A percentile compares a stretch with the other conserved stretches of the same genome.
These are phyloP conservation scores for Puma concolor DNA, from an alignment of 2,113 vertebrate genomes.

Conservation along the genomic window DNA sequence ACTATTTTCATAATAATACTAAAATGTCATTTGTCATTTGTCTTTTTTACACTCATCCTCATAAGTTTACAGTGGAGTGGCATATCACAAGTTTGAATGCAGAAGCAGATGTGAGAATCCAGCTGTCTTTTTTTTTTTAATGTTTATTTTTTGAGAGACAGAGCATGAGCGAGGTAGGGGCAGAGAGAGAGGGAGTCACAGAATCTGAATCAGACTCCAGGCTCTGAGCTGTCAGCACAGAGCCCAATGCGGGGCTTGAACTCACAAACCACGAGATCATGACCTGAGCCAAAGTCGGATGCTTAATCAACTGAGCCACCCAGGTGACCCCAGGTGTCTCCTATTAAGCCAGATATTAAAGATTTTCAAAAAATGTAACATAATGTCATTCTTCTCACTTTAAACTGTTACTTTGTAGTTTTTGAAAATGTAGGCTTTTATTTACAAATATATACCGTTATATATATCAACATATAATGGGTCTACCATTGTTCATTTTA, in stretches of 20 bases:
- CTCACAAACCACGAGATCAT: no score
- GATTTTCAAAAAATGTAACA: background rate
- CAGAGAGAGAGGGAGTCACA: no score
- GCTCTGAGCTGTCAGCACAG: no score
- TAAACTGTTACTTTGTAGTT: background rate
- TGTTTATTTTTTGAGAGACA: no score
- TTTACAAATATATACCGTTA: background rate
- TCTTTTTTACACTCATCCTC: background rate
- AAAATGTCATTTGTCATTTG: conserved; percentile 32
- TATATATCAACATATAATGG: background rate
- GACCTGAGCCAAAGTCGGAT: no score
- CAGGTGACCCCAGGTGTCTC: background rate
- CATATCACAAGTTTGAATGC: background rate
- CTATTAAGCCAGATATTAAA: background rate
- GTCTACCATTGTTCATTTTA: background rate
- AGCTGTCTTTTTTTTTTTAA: background rate
- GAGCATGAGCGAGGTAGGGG: no score
- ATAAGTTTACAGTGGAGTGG: background rate
- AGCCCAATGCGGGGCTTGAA: no score
- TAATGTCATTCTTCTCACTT: background rate
- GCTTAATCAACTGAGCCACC: no score
- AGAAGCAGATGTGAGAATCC: background rate
- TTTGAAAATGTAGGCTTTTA: background rate
- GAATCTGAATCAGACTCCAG: no score
- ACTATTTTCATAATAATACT: background rate